A percentile compares a stretch with the other conserved stretches of the same genome.
Conservation (phyloP, 2,888 invertebrate genomes). For the Bembecia ichneumoniformis region DNA sequence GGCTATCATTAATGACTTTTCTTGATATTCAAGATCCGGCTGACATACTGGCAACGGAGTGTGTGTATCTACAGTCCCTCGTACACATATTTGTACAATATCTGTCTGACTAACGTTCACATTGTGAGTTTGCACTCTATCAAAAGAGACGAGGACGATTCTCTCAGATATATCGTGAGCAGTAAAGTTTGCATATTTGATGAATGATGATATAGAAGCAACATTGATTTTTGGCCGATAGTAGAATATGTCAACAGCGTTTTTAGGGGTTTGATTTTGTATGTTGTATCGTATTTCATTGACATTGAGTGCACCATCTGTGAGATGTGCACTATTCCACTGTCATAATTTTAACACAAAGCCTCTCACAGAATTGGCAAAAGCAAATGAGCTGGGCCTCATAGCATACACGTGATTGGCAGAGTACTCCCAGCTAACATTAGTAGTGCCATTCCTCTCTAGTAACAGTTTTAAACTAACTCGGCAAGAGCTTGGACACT, state of each 20-base stretch:
- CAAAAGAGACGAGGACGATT: constrained; percentile 84
- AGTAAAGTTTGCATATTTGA: constrained; percentile 60
- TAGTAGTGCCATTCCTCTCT: constrained; percentile 65
- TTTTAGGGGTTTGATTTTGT: constrained; percentile 61
- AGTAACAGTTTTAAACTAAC: constrained; percentile 74
- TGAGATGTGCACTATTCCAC: constrained; percentile 75
- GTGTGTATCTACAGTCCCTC: constrained; percentile 41
- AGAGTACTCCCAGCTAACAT: constrained; percentile 74
- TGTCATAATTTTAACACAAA: constrained; percentile 89
- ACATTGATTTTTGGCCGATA: constrained; percentile 46
- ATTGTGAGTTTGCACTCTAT: constrained; percentile 79
- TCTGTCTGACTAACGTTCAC: constrained; percentile 86
- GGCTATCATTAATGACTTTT: constrained; percentile 79
- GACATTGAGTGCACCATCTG: constrained; percentile 62
- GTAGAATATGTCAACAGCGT: constrained; percentile 52
- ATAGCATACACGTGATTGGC: constrained; percentile 79
- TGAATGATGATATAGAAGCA: constrained; percentile 53
- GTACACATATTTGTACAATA: constrained; percentile 79
- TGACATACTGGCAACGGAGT: constrained; percentile 73
- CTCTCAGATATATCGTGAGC: constrained; percentile 78
- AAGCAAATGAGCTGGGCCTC: constrained; percentile 78
- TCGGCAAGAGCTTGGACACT: constrained; percentile 78
- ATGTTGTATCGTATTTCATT: constrained; percentile 55
- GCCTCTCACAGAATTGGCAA: constrained; percentile 76
- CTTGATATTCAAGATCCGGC: constrained; percentile 81